phyloP scores from a whole-genome alignment of 2,113 vertebrate species.

The Spheniscus mendiculus region DNA sequence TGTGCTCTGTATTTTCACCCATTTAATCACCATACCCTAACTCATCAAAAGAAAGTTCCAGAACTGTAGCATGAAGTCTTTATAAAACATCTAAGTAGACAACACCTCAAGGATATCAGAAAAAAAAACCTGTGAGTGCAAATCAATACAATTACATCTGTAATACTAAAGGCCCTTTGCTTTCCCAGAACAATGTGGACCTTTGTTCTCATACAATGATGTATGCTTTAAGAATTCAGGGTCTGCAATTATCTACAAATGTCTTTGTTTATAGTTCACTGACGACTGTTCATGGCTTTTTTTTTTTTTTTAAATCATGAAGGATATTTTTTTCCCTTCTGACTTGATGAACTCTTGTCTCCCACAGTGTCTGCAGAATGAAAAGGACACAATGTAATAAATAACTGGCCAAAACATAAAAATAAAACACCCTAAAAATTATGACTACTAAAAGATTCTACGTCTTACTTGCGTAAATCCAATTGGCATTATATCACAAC shows the following conservation, averaged over 20 bases:
- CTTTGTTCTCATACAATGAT: background rate
- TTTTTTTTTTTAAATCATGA: background rate
- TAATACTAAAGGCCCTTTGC: background rate
- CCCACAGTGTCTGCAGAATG: background rate
- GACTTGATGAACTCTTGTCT: background rate
- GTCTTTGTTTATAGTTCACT: background rate
- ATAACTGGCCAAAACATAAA: background rate
- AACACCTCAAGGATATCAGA: background rate
- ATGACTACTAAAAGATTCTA: background rate
- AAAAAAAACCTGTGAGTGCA: background rate
- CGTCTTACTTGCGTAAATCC: background rate
- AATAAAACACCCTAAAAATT: background rate
- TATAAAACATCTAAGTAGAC: background rate
- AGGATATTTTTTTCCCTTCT: background rate
- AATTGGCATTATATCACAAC: background rate
- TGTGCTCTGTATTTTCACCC: background rate
- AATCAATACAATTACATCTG: background rate
- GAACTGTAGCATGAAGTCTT: background rate
- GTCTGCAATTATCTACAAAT: background rate
- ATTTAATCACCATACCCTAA: background rate
- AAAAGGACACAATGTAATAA: background rate
- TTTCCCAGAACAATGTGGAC: background rate
- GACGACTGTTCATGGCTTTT: background rate
- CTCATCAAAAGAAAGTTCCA: background rate
- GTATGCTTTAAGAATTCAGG: background rate